Conservation (phyloP, 2,113 vertebrate species). For the Chaetura pelagica region DNA sequence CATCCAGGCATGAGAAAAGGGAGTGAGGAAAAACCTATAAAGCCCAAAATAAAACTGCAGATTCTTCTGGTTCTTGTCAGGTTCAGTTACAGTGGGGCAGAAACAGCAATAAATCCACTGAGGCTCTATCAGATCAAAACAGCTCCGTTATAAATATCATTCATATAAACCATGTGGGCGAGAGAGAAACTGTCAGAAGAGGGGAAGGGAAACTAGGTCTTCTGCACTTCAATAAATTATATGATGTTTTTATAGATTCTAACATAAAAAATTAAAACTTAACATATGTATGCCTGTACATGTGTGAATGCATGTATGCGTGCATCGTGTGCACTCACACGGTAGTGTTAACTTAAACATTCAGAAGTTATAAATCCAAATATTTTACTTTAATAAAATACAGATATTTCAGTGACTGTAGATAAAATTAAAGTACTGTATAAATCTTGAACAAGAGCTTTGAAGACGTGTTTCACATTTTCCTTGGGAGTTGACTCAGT, state of each 20-base stretch:
- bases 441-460: neutral
- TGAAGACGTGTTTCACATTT: neutral
- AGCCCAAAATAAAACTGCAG: slow-evolving; percentile 37
- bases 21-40: slow-evolving; percentile 39
- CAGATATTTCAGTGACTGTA: neutral
- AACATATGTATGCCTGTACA: neutral
- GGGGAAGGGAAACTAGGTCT: slow-evolving; percentile 18
- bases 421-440: neutral
- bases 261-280: neutral
- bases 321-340: neutral
- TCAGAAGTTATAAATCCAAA: neutral
- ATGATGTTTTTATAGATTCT: slow-evolving; percentile 13
- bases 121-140: slow-evolving; percentile 60
- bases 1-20: slow-evolving; percentile 23
- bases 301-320: neutral
- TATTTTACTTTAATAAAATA: neutral
- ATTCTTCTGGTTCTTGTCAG: slow-evolving; percentile 64
- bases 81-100: slow-evolving; percentile 36
- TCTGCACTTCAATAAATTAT: slow-evolving; percentile 33
- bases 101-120: slow-evolving; percentile 58
- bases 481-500: neutral
- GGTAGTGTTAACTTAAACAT: neutral
- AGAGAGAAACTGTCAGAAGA: slow-evolving; percentile 34
- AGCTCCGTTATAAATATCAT: slow-evolving; percentile 41
- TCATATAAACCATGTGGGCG: slow-evolving; percentile 28